A percentile compares a stretch with the other conserved stretches of the same genome.
phyloP scores from a whole-genome alignment of 2,113 vertebrate species.

The Dicrurus megarhynchus region DNA sequence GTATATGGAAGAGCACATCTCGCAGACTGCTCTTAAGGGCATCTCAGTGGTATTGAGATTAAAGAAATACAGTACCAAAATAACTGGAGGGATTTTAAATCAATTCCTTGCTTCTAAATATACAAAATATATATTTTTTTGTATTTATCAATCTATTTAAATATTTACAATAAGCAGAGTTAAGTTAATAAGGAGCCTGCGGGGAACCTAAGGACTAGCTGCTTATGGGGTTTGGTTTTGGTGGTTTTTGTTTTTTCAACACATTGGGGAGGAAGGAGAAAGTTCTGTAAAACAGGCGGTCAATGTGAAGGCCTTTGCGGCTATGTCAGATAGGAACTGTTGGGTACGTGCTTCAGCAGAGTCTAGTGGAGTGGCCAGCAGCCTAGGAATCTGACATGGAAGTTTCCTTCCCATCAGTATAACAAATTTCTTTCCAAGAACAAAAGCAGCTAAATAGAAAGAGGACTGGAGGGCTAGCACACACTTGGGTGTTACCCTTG shows the following conservation, averaged over 20 bases:
- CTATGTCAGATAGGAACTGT: accelerated
- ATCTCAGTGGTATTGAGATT: neutral
- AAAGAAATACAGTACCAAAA: neutral
- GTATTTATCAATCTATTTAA: neutral
- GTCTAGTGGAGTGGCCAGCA: accelerated
- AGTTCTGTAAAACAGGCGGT: neutral
- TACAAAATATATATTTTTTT: neutral
- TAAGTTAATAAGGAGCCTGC: neutral
- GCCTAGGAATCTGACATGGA: neutral
- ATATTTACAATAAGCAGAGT: neutral
- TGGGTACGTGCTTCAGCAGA: neutral
- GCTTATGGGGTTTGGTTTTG: neutral
- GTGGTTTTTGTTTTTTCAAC: neutral
- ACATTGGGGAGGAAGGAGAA: neutral
- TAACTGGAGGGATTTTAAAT: neutral
- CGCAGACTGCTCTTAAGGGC: neutral
- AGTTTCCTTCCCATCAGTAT: neutral
- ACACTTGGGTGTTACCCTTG: neutral
- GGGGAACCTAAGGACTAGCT: neutral
- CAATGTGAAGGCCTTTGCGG: neutral
- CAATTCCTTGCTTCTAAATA: neutral
- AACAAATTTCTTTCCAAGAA: neutral
- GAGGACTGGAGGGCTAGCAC: neutral
- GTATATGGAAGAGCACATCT: neutral
- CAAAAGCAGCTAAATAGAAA: neutral